phyloP scores from a whole-genome alignment of 2,113 vertebrate species.

The Monopterus albus region DNA sequence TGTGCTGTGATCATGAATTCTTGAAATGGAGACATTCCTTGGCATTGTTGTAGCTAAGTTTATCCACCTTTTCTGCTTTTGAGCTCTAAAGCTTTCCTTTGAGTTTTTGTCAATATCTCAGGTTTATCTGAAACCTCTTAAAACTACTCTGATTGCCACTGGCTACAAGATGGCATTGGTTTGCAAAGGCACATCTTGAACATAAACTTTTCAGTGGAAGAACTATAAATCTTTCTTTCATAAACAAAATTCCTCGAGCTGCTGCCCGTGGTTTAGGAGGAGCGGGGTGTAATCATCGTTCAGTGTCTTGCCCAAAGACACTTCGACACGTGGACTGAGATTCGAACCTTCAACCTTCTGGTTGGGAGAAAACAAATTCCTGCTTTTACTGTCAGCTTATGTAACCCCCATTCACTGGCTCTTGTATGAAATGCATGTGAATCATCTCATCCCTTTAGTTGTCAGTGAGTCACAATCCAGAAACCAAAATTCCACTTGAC shows the following conservation, averaged over 20 bases:
- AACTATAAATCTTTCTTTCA: constrained; percentile 67
- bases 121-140: constrained; percentile 41
- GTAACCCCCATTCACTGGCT: constrained; percentile 18
- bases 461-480: constrained; percentile 54
- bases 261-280: constrained; percentile 39
- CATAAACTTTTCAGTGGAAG: constrained; percentile 59
- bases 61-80: constrained; percentile 4
- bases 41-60: constrained; percentile 17
- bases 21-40: neutral
- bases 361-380: constrained; percentile 69
- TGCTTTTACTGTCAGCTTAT: constrained; percentile 38
- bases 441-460: constrained; percentile 47
- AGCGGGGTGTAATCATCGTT: constrained; percentile 50
- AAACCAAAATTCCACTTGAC: constrained; percentile 27
- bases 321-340: too few relatives aligned
- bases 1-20: neutral
- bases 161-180: constrained; percentile 41
- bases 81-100: neutral
- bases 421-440: constrained; percentile 11
- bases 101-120: constrained; percentile 29
- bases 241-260: constrained; percentile 71
- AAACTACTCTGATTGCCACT: constrained; percentile 46
- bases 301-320: too few relatives aligned
- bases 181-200: constrained; percentile 60
- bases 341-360: too few relatives aligned